Evolutionary conservation across 2,888 invertebrate genomes (phyloP).

Genomic region (Latheticus oryzae): DNA sequence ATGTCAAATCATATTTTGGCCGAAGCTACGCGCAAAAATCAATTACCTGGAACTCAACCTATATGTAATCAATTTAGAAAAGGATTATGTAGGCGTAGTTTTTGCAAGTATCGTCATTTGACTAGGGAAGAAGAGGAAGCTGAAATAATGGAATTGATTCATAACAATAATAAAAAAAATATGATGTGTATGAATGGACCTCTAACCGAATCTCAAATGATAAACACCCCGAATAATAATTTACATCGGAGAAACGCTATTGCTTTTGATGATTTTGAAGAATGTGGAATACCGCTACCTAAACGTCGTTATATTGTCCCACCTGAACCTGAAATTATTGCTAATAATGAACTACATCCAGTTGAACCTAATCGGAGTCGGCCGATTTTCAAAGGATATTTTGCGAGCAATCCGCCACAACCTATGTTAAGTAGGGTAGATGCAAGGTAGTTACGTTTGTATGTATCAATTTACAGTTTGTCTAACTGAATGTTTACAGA

Average conservation of each 20-base stretch:
- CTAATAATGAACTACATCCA: slow-evolving; percentile 45
- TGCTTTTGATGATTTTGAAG: slow-evolving; percentile 58
- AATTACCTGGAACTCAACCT: slow-evolving; percentile 63
- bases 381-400: slow-evolving; percentile 61
- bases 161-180: slow-evolving; percentile 45
- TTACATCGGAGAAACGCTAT: slow-evolving; percentile 52
- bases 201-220: slow-evolving; percentile 48
- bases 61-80: slow-evolving; percentile 68
- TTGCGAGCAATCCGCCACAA: slow-evolving; percentile 61
- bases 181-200: slow-evolving; percentile 41
- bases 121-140: slow-evolving; percentile 63
- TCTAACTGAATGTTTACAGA: slow-evolving; percentile 53
- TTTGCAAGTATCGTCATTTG: slow-evolving; percentile 64
- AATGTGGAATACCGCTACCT: slow-evolving; percentile 59
- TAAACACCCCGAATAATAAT: slow-evolving; percentile 40
- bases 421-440: slow-evolving; percentile 60
- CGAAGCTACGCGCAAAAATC: slow-evolving; percentile 64
- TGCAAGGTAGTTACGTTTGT: slow-evolving; percentile 53
- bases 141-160: slow-evolving; percentile 61
- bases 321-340: slow-evolving; percentile 49
- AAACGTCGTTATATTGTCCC: slow-evolving; percentile 60
- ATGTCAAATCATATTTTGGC: slow-evolving; percentile 71
- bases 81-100: slow-evolving; percentile 64
- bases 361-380: slow-evolving; percentile 45
- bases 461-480: too few relatives aligned